phyloP scores from a whole-genome alignment of 2,797 vertebrate genomes.

The Dermochelys coriacea region DNA sequence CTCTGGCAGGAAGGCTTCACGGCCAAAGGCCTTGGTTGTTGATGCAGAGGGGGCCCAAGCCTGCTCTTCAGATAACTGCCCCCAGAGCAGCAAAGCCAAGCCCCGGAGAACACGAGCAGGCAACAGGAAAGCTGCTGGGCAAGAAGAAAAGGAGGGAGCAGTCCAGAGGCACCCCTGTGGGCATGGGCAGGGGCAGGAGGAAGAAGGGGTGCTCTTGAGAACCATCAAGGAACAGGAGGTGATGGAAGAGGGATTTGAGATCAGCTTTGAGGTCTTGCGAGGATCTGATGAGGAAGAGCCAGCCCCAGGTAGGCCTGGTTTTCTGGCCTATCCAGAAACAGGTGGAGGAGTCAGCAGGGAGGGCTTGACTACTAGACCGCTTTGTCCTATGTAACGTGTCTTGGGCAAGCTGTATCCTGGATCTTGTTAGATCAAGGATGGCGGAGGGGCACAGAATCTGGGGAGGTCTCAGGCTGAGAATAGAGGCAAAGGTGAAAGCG shows the following conservation, averaged over 20 bases:
- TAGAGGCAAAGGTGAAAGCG: background rate
- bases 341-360: accelerated
- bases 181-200: conserved; percentile 18
- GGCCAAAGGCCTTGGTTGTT: accelerated
- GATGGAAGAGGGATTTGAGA: conserved; percentile 62
- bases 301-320: conserved; percentile 44
- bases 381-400: background rate
- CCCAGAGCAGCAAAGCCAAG: background rate
- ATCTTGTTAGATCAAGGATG: background rate
- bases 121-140: background rate
- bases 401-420: background rate
- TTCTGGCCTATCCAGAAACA: too few species aligned
- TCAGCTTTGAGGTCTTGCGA: conserved; percentile 84
- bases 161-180: background rate
- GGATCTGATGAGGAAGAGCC: conserved; percentile 81
- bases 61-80: background rate
- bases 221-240: conserved; percentile 81
- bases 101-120: background rate
- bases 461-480: background rate
- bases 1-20: background rate
- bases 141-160: background rate
- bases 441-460: background rate
- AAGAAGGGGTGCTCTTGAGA: conserved; percentile 85
- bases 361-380: accelerated
- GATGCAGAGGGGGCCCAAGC: background rate